Conservation (phyloP, 2,888 invertebrate species). For the Andrena marginata region DNA sequence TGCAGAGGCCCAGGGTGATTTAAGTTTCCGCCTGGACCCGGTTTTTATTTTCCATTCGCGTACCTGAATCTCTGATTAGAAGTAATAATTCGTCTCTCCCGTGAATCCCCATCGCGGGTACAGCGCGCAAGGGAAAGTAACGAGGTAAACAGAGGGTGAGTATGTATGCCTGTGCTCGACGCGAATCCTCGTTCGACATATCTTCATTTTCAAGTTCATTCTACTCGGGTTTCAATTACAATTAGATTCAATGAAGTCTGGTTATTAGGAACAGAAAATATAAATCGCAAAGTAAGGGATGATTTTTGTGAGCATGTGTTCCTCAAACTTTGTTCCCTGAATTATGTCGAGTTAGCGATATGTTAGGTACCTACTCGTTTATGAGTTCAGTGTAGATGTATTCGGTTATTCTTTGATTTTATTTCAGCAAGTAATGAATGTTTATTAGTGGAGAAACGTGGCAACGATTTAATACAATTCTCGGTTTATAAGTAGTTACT, state of each 20-base stretch:
- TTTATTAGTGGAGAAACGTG: not conserved
- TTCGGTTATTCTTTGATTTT: no score
- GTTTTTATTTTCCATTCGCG: constrained; percentile 71
- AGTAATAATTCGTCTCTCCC: constrained; percentile 60
- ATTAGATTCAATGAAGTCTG: no score
- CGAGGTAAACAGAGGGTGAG: no score
- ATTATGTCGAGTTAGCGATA: no score
- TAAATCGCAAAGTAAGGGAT: no score
- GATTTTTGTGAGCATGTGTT: no score
- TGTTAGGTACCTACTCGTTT: no score
- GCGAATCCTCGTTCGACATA: not conserved
- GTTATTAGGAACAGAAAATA: no score
- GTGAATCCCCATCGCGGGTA: constrained; percentile 21
- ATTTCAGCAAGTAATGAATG: no score
- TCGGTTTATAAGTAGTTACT: not conserved
- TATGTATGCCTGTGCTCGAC: not conserved
- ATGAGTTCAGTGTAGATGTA: no score
- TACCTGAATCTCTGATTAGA: constrained; percentile 68
- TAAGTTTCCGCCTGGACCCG: constrained; percentile 68
- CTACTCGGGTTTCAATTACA: no score
- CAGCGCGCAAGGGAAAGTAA: not conserved
- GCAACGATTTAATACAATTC: not conserved
- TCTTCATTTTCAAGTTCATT: not conserved
- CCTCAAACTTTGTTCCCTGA: no score
- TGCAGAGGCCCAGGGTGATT: constrained; percentile 74